Percentiles rank a stretch among this genome's conserved stretches.
These are phyloP conservation scores for Dione juno DNA, from an alignment of 2,888 invertebrate genomes.

Conservation along the genomic window DNA sequence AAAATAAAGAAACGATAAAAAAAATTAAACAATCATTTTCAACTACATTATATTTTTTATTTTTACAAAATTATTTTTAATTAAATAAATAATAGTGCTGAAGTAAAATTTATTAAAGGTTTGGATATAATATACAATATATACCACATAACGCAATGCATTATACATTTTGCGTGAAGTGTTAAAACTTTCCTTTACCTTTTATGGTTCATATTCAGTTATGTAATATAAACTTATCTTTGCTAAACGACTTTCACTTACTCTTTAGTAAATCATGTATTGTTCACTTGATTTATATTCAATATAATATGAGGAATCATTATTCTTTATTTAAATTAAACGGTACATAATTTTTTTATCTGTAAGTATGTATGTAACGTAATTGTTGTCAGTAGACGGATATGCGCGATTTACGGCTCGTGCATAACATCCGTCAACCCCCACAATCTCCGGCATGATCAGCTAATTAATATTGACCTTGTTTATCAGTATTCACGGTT, in stretches of 20 bases:
- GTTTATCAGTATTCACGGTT: conserved; percentile 48
- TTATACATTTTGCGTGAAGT: conserved; percentile 32
- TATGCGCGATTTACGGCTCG: conserved; percentile 36
- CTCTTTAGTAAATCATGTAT: not conserved
- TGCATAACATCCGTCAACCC: conserved; percentile 57
- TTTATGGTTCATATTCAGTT: conserved; percentile 36
- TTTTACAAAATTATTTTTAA: too few relatives aligned
- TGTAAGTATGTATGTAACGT: conserved; percentile 7
- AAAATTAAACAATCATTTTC: too few relatives aligned
- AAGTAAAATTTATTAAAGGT: not conserved
- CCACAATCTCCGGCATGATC: conserved; percentile 53
- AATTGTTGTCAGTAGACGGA: conserved; percentile 16
- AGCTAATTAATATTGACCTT: conserved; percentile 45
- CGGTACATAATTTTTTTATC: not conserved
- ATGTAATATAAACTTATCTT: conserved; percentile 11
- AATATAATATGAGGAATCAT: not conserved
- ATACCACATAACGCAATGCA: not conserved
- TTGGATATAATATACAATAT: not conserved
- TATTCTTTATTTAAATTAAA: not conserved
- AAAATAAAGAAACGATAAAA: too few relatives aligned
- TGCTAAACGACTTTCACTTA: conserved; percentile 12
- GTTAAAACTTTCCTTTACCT: conserved; percentile 38
- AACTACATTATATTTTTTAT: too few relatives aligned
- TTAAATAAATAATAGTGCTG: not conserved
- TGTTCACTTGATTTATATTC: not conserved